Conservation (phyloP, 2,113 vertebrate species). For the Pygoscelis antarcticus region DNA sequence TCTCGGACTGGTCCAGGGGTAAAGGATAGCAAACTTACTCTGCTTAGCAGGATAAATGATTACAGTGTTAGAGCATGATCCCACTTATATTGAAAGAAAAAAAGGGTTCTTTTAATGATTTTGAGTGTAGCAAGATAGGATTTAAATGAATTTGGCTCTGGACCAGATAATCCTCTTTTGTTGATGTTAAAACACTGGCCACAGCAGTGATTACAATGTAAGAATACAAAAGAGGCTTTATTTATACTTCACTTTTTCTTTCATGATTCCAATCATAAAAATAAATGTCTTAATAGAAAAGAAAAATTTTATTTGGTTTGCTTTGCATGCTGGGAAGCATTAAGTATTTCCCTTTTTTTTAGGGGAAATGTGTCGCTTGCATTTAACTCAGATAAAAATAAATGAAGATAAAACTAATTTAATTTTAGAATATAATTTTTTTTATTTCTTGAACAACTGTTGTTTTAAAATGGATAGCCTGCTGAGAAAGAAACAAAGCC, state of each 20-base stretch:
- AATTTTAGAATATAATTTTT: slow-evolving; percentile 31
- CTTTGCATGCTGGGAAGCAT: not conserved
- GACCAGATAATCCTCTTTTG: slow-evolving; percentile 8
- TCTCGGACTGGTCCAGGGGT: not conserved
- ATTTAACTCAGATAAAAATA: slow-evolving; percentile 46
- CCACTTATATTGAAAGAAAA: not conserved
- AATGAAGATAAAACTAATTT: slow-evolving; percentile 55
- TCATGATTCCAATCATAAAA: slow-evolving; percentile 43
- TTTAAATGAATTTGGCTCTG: not conserved
- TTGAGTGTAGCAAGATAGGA: not conserved
- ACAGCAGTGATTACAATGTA: not conserved
- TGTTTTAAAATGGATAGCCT: slow-evolving; percentile 58
- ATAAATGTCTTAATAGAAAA: not conserved
- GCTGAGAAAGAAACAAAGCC: slow-evolving; percentile 51
- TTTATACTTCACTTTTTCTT: slow-evolving; percentile 10
- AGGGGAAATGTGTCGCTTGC: slow-evolving; percentile 9
- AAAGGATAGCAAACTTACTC: not conserved
- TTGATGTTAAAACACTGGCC: slow-evolving; percentile 5
- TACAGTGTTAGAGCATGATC: not conserved
- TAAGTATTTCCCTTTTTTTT: not conserved
- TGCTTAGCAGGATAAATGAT: not conserved
- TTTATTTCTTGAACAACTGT: slow-evolving; percentile 45
- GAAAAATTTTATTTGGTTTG: not conserved
- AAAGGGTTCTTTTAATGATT: not conserved
- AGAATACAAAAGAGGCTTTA: slow-evolving; percentile 32